Conservation (phyloP, 2,113 vertebrate genomes). For the Odocoileus virginianus region DNA sequence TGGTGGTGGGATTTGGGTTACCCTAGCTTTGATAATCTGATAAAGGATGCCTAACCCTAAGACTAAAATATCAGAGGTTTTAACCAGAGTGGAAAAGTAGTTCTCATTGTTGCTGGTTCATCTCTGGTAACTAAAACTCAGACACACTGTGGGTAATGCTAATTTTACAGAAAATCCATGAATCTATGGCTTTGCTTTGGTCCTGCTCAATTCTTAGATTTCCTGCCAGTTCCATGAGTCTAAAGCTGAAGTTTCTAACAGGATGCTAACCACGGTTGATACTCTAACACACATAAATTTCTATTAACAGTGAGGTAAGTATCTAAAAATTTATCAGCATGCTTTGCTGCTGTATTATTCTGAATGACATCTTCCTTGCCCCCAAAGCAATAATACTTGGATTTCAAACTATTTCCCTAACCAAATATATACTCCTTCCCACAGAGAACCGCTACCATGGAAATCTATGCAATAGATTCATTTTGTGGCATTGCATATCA, state of each 20-base stretch:
- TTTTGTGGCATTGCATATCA: conserved; percentile 59
- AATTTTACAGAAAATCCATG: conserved; percentile 2
- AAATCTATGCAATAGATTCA: conserved; percentile 62
- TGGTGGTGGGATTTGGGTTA: not conserved
- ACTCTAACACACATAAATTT: not conserved
- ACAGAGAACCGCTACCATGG: conserved; percentile 60
- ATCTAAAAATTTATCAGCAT: conserved; percentile 25
- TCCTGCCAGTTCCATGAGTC: not conserved
- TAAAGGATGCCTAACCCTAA: not conserved
- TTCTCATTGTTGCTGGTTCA: not conserved
- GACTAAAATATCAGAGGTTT: not conserved
- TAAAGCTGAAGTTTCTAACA: not conserved
- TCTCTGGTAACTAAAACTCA: not conserved
- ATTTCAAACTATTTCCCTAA: conserved; percentile 69
- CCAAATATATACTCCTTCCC: conserved; percentile 65
- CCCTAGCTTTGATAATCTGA: not conserved
- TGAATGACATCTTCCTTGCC: conserved; percentile 53
- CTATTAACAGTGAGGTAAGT: not conserved
- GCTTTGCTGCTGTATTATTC: conserved; percentile 2
- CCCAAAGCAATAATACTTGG: conserved; percentile 72
- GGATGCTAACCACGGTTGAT: not conserved
- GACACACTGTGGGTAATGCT: not conserved
- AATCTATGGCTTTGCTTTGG: conserved; percentile 6
- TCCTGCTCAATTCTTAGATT: not conserved
- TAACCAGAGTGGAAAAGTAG: not conserved